Base-by-base conservation (phyloP, 2,113 vertebrate species). In the Anser cygnoides region DNA sequence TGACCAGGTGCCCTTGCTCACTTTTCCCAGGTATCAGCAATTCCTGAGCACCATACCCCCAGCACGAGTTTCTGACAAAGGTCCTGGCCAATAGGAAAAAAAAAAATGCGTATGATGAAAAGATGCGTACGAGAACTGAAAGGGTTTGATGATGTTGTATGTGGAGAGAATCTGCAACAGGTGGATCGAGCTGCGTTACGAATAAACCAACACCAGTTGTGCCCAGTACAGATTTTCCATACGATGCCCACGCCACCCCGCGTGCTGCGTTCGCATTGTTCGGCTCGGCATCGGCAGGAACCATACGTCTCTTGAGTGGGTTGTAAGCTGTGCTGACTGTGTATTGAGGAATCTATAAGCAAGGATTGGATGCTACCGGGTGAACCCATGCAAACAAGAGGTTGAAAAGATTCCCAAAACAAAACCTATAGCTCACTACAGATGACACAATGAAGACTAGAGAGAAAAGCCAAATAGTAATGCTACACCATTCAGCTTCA, bases 351-450 rank as follows among this genome's bases (percentile, higher is more conserved):
- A 89, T 96, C 96, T 97, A 97, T 87, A 98, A 98, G 97, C 97
- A 98, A 98, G 97, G 98, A 98, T 96, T 89, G 79, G 98, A 98
- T 98, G 98, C 98, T 99, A 99, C 98, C 96, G 98, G 97, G 97
- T 99, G 98, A 98, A 98, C 98, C 98, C 99, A 99, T 99, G 99
- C 99, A 99, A 98, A 99, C 97, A 97, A 98, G 97, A 98, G 97
- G 97, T 98, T 92, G 95, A 96, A 97, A 98, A 98, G 97, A 98
- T 98, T 98, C 98, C 98, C 98, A 98, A 98, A 98, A 98, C 98
- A 98, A 99, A 98, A 98, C 98, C 98, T 99, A 99, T 96, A 99
- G 98, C 98, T 99, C 98, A 99, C 99, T 99, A 99, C 98, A 98
- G 98, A 98, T 98, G 98, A 99, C 98, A 99, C 98, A 99, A 98